Evolutionary conservation across 2,888 invertebrate genomes (phyloP), one percentile per base, ranked within the genome.

Genomic region (Eurytoma californica): DNA sequence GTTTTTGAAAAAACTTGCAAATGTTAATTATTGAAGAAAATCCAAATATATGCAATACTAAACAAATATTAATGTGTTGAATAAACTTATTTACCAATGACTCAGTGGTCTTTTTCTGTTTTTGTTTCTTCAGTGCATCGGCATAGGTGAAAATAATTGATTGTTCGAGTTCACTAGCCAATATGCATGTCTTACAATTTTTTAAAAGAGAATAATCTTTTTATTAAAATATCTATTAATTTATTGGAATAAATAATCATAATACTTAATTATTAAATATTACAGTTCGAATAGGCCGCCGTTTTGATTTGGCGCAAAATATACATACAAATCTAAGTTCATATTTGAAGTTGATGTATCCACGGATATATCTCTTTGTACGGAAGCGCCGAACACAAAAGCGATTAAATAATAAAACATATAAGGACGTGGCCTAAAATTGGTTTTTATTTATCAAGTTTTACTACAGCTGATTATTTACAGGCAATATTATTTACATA

Each of bases 121-220:
- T 88, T 47, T 86, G 84, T 4, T 85, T 82, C 61, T 82, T 77
- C 18, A 77, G 30, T 18, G 81, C 12, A 83, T 73, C 3, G 87
- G 86, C 3, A 89, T 88, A 4, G 88, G 87, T n/a, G 86, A 80
- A 80, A 49, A 89, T 24, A 24, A 87, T 53, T 89, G 86, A 80
- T 83, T 88, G 0, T 89, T 84, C 60, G 90, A 83, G 70, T 89
- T 90, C n/a, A 87, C 87, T 60, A 89, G 82, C 3, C 90, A 89
- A 70, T 89, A 87, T 18, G n/a, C n/a, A n/a, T n/a, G n/a, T n/a
- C n/a, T 24, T 24, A 24, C 1, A 1, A 24, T 24, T 24, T 24
- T 24, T 24, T 24, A 24, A 24, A 24, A 24, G 24, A 24, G 24
- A 24, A 24, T 24, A 24, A 24, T 24, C 24, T 2, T 24, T 24